Evolutionary conservation across 1,140 invertebrate genomes (phyloP).

Genomic region (Bombus pyrosoma): DNA sequence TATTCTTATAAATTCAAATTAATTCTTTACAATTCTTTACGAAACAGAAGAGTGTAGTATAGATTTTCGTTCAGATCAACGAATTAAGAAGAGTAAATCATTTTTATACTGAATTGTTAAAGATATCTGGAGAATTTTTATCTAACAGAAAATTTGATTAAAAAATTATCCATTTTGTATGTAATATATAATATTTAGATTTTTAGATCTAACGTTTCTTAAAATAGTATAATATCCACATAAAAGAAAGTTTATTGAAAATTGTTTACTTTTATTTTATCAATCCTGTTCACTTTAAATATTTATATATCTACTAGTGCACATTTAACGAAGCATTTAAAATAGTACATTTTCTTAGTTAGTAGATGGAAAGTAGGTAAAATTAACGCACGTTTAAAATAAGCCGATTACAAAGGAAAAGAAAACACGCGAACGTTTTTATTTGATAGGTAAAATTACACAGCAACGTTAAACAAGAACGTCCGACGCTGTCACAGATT

Average conservation of each 20-base stretch:
- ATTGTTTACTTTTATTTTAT: too few relatives aligned
- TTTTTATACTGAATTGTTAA: not conserved
- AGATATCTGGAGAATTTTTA: not conserved
- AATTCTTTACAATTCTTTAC: too few relatives aligned
- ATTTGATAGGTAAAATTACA: slow-evolving; percentile 19
- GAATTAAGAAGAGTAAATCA: not conserved
- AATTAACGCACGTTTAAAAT: not conserved
- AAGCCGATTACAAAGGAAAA: not conserved
- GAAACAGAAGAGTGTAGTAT: too few relatives aligned
- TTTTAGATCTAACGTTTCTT: too few relatives aligned
- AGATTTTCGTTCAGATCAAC: not conserved
- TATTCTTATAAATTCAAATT: not conserved
- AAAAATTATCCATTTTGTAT: too few relatives aligned
- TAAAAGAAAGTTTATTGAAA: too few relatives aligned
- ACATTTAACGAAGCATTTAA: not conserved
- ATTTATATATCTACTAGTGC: not conserved
- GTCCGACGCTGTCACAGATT: slow-evolving; percentile 3
- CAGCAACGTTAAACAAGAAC: slow-evolving; percentile 43
- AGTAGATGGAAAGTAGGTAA: too few relatives aligned
- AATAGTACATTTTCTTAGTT: not conserved
- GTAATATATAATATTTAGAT: too few relatives aligned
- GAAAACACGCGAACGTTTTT: not conserved
- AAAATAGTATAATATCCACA: too few relatives aligned
- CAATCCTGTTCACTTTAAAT: not conserved
- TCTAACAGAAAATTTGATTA: too few relatives aligned